Conservation (phyloP, 2,113 vertebrate genomes). For the Meles meles region DNA sequence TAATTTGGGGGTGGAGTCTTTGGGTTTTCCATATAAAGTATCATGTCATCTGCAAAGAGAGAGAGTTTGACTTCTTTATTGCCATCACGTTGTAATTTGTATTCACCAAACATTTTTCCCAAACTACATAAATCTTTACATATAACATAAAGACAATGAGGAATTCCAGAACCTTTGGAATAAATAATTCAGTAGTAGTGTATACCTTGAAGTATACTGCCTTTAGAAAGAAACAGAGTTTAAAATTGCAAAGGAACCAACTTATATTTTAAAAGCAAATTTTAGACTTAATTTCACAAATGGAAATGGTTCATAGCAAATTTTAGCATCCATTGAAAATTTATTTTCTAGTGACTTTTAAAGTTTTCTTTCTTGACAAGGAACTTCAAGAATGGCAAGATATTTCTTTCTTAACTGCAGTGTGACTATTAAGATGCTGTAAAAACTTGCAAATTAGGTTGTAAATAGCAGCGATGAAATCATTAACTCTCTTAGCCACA, state of each 20-base stretch:
- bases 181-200: background rate
- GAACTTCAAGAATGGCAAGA: background rate
- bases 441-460: conserved; percentile 37
- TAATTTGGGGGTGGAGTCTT: too few relatives aligned
- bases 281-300: background rate
- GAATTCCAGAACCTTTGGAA: background rate
- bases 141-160: background rate
- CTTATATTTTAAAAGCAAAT: background rate
- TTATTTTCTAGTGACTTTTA: background rate
- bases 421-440: conserved; percentile 44
- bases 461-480: conserved; percentile 27
- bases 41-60: too few relatives aligned
- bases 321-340: background rate
- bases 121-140: background rate
- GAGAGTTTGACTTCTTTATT: too few relatives aligned
- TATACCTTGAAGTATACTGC: background rate
- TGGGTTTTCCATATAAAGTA: too few relatives aligned
- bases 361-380: conserved; percentile 29
- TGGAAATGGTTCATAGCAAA: background rate
- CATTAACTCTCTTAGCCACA: background rate
- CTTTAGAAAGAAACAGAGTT: background rate
- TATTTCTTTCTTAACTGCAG: conserved; percentile 30
- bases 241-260: background rate
- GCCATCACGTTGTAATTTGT: background rate
- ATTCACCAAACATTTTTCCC: background rate